phyloP scores from a whole-genome alignment of 1,140 invertebrate genomes.

The Stratiolaelaps scimitus region DNA sequence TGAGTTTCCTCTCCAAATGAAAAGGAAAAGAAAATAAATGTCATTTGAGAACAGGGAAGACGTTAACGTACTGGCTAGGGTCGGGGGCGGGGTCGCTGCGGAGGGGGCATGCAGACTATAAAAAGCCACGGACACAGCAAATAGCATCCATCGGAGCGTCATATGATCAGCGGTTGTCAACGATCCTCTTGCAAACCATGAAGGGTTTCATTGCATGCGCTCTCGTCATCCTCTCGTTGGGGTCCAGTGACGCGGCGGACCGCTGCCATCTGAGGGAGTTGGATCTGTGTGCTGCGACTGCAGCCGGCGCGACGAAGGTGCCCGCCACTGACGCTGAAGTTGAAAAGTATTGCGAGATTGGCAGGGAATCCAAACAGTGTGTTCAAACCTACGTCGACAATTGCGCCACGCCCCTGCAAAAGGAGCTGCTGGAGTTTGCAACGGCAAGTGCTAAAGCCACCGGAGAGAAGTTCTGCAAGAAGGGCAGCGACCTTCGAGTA shows the following conservation, averaged over 20 bases:
- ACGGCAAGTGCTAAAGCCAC: constrained; percentile 34
- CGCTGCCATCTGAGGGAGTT: constrained; percentile 37
- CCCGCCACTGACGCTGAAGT: constrained; percentile 34
- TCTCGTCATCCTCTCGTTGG: neutral
- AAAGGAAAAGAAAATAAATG: too few relatives aligned
- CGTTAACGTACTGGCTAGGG: too few relatives aligned
- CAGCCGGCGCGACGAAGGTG: constrained; percentile 34
- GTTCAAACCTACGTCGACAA: constrained; percentile 35
- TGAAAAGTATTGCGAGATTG: constrained; percentile 34
- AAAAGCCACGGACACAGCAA: too few relatives aligned
- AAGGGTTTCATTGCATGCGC: too few relatives aligned
- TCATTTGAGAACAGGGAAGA: too few relatives aligned
- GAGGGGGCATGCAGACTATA: too few relatives aligned
- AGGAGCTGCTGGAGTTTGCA: constrained; percentile 36
- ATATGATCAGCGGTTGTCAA: too few relatives aligned
- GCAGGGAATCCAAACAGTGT: constrained; percentile 34
- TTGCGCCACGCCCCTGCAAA: constrained; percentile 37
- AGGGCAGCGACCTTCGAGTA: too few relatives aligned
- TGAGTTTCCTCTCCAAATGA: too few relatives aligned
- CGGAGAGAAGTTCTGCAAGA: constrained; percentile 35
- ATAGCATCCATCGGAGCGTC: too few relatives aligned
- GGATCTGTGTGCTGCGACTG: constrained; percentile 35
- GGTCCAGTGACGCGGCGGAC: neutral
- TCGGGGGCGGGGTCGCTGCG: too few relatives aligned
- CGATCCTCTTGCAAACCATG: too few relatives aligned